Evolutionary conservation across 2,113 vertebrate species (phyloP).

Genomic region (Oncorhynchus clarkii): DNA sequence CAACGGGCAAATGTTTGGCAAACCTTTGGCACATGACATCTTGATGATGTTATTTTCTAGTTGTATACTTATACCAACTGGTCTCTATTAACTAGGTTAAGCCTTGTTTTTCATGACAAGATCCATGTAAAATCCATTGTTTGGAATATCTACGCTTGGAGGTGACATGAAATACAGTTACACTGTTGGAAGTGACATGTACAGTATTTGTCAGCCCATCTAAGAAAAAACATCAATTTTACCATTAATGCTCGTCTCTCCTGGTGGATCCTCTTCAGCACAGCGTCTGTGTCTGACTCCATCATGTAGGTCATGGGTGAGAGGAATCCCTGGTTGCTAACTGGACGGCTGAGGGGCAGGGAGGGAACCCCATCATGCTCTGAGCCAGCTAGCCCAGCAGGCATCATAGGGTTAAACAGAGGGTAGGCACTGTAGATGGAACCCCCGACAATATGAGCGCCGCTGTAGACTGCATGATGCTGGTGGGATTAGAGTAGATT

Average conservation of each 20-base stretch:
- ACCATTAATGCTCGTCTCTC: conserved; percentile 71
- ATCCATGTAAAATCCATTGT: too few relatives aligned
- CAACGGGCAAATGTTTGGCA: too few relatives aligned
- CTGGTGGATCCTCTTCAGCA: conserved; percentile 68
- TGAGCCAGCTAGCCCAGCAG: conserved; percentile 55
- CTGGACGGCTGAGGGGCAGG: conserved; percentile 57
- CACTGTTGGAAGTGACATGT: background rate
- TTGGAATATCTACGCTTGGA: too few relatives aligned
- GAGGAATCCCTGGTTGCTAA: conserved; percentile 58
- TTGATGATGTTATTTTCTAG: too few relatives aligned
- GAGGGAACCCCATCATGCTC: conserved; percentile 60
- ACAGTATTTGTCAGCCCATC: background rate
- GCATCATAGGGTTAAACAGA: conserved; percentile 54
- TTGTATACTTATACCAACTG: too few relatives aligned
- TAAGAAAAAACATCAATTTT: conserved; percentile 20
- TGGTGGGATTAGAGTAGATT: conserved; percentile 32
- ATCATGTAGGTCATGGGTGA: conserved; percentile 70
- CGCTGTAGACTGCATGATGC: conserved; percentile 43
- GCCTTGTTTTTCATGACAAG: too few relatives aligned
- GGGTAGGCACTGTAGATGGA: conserved; percentile 64
- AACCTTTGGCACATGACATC: too few relatives aligned
- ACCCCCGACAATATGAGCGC: conserved; percentile 51
- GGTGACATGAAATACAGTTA: too few relatives aligned
- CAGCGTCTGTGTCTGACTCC: conserved; percentile 65
- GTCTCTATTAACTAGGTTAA: too few relatives aligned